Evolutionary conservation across 2,888 invertebrate genomes (phyloP), one percentile per base, ranked within the genome.

Genomic region (Volucella inflata): DNA sequence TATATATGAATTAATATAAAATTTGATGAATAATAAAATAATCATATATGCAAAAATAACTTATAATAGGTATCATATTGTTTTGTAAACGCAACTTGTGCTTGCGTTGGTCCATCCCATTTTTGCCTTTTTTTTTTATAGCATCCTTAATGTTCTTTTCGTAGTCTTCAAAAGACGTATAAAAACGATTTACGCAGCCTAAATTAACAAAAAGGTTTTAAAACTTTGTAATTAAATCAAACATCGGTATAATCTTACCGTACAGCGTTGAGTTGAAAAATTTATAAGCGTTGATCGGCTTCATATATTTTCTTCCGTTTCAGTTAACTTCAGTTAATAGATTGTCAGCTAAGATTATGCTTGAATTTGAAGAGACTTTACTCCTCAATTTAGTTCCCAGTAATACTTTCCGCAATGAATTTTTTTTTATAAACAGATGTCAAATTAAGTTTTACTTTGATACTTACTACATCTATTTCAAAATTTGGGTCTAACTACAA

Each of bases 331-430:
- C 38, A 57, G 55, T 14, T 14, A 57, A 57, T 38, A 57, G 10
- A 57, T 38, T 57, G 36, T 57, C 55, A 14, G 55, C 55, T 57
- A 57, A 2, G 12, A 57, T 57, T 57, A 14, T 12, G 38, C 55
- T 57, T 2, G 38, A 57, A 38, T 36, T 57, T 2, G 38, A 57
- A 0, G 55, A 57, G 8, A 14, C 38, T 57, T 57, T 38, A 14
- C 50, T 9, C 17, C 17, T 50, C 50, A 44, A 10, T 44, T 44
- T 44, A 8, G 8, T 17, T 21, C 6, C 16, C 21, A 51, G 2
- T 51, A 51, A 51, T 11, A n/a, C n/a, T n/a, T n/a, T n/a, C n/a
- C n/a, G n/a, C n/a, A n/a, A 51, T 21, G 9, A 16, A 9, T 51
- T 51, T 3, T 51, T 51, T 51, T 51, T 44, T n/a, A n/a, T n/a